phyloP scores from a whole-genome alignment of 2,888 invertebrate species.

The Cremastinae sp. region DNA sequence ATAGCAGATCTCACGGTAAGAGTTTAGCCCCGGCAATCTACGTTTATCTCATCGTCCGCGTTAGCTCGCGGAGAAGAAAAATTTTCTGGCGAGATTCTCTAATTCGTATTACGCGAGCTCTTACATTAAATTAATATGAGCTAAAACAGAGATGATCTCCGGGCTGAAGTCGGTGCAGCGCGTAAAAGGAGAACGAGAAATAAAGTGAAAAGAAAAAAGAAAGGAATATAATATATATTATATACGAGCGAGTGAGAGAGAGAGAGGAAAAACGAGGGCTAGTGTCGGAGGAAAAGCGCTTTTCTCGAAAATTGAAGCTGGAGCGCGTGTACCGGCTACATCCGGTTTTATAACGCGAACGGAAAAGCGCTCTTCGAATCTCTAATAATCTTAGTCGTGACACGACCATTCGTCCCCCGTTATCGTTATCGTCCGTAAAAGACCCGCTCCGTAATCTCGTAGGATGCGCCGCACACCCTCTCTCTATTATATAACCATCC shows the following conservation, averaged over 20 bases:
- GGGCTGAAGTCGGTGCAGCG: no score
- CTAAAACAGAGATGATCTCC: background rate
- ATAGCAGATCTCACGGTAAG: no score
- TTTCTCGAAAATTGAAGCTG: constrained; percentile 35
- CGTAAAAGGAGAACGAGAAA: constrained; percentile 4
- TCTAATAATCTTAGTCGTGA: constrained; percentile 59
- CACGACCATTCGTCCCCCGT: constrained; percentile 36
- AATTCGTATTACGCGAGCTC: constrained; percentile 12
- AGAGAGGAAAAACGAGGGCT: background rate
- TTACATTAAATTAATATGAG: constrained; percentile 47
- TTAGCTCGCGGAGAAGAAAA: no score
- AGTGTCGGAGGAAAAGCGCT: constrained; percentile 21
- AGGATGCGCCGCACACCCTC: constrained; percentile 9
- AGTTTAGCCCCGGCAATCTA: no score
- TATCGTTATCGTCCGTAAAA: constrained; percentile 50
- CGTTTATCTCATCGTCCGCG: no score
- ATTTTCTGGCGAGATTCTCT: no score
- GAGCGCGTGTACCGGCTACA: constrained; percentile 27
- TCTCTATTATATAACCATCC: constrained; percentile 2
- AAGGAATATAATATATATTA: background rate
- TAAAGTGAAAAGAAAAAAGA: constrained; percentile 5
- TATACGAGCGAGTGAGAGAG: background rate
- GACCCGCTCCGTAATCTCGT: constrained; percentile 23
- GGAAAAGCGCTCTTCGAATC: constrained; percentile 38
- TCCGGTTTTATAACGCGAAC: constrained; percentile 11